Conservation (phyloP, 2,113 vertebrate genomes). For the Tragelaphus scriptus region DNA sequence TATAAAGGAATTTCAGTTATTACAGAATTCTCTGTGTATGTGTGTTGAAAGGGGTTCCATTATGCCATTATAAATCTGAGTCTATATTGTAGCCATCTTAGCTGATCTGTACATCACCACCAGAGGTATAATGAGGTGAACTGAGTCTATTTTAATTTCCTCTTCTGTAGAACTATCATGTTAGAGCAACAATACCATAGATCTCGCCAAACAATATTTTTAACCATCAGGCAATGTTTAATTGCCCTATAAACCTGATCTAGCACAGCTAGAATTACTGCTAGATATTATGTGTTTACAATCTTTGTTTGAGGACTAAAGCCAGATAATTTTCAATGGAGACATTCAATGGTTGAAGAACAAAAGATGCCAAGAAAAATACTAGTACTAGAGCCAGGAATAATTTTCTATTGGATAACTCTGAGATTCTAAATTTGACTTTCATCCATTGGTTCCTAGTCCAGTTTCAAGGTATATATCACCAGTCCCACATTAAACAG, state of each 20-base stretch:
- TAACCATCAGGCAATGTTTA: constrained; percentile 34
- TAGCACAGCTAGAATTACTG: not conserved
- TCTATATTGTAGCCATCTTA: not conserved
- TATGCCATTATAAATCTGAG: not conserved
- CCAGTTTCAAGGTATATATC: not conserved
- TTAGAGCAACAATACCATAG: constrained; percentile 9
- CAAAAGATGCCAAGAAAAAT: not conserved
- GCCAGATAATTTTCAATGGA: not conserved
- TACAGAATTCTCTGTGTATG: not conserved
- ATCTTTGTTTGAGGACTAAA: not conserved
- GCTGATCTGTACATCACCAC: not conserved
- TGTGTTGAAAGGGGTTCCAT: not conserved
- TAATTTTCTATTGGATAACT: not conserved
- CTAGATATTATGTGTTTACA: constrained; percentile 3
- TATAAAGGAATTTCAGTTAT: not conserved
- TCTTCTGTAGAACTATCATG: not conserved
- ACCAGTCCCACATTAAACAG: not conserved
- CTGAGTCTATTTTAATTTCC: not conserved
- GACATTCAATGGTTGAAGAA: constrained; percentile 23
- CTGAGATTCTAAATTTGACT: not conserved
- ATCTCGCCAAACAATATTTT: constrained; percentile 34
- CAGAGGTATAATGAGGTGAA: not conserved
- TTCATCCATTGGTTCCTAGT: not conserved
- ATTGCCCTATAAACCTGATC: not conserved
- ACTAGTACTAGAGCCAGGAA: not conserved